Conservation (phyloP, 2,797 vertebrate genomes). For the Pipistrellus nathusii region DNA sequence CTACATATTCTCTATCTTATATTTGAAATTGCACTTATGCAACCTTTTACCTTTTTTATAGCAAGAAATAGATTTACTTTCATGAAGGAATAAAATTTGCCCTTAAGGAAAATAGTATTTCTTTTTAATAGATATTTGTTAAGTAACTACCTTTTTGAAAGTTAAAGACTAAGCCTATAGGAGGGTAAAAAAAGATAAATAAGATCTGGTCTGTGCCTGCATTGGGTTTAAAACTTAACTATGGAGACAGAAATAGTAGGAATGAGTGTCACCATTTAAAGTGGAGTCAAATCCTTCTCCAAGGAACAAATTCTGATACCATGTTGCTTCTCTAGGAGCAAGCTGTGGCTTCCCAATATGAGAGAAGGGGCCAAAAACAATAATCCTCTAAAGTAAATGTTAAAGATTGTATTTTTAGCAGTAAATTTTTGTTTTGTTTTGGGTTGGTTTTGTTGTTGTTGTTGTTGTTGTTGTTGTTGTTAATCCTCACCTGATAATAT, state of each 20-base stretch:
- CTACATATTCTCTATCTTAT: constrained; percentile 42
- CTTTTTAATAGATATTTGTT: constrained; percentile 53
- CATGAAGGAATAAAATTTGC: constrained; percentile 21
- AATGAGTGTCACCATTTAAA: neutral
- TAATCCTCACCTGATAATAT: too few relatives aligned
- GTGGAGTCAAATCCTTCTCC: neutral
- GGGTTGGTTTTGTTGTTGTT: too few relatives aligned
- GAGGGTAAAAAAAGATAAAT: neutral
- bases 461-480: too few relatives aligned
- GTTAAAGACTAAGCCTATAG: constrained; percentile 38
- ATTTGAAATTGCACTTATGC: constrained; percentile 54
- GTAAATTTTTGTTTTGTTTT: neutral
- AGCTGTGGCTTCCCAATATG: neutral
- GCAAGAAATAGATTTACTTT: constrained; percentile 44
- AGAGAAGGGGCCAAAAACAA: neutral
- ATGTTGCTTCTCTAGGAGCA: neutral
- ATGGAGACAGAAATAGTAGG: neutral
- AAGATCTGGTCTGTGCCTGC: neutral
- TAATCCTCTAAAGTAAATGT: neutral
- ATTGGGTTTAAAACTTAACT: constrained; percentile 3
- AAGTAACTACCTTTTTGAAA: constrained; percentile 42
- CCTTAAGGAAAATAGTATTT: constrained; percentile 22
- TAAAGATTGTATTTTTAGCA: neutral
- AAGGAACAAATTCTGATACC: neutral
- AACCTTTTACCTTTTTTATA: constrained; percentile 24